Conservation (phyloP, 2,113 vertebrate genomes). For the Eidolon helvum region DNA sequence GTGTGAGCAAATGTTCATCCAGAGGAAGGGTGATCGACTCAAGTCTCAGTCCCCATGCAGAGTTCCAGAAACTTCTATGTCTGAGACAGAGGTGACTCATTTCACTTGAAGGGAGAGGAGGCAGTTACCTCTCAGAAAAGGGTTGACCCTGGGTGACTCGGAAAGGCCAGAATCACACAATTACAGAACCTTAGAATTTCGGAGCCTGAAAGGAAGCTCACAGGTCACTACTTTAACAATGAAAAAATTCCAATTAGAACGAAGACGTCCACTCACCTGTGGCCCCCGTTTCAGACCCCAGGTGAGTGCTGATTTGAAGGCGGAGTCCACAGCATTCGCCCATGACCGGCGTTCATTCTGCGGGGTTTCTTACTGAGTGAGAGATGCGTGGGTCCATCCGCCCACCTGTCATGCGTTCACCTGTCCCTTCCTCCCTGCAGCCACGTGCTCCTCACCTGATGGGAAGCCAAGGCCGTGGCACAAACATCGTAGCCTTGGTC, state of each 20-base stretch:
- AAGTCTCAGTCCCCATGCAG: background rate
- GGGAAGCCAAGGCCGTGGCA: background rate
- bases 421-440: background rate
- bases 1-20: background rate
- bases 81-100: background rate
- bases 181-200: background rate
- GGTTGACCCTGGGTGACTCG: background rate
- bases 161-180: background rate
- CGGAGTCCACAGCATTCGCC: background rate
- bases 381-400: rapidly evolving
- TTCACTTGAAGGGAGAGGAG: background rate
- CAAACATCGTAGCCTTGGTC: background rate
- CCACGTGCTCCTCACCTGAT: background rate
- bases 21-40: background rate
- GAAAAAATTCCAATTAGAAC: background rate
- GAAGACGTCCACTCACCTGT: background rate
- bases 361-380: background rate
- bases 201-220: background rate
- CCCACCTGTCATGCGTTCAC: background rate
- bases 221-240: background rate
- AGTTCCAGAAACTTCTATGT: background rate
- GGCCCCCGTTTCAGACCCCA: background rate
- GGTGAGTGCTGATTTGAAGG: background rate
- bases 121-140: background rate
- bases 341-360: background rate